Percentiles rank a stretch among this genome's conserved stretches.
Conservation (phyloP, 2,888 invertebrate species). For the Parnassius apollo region DNA sequence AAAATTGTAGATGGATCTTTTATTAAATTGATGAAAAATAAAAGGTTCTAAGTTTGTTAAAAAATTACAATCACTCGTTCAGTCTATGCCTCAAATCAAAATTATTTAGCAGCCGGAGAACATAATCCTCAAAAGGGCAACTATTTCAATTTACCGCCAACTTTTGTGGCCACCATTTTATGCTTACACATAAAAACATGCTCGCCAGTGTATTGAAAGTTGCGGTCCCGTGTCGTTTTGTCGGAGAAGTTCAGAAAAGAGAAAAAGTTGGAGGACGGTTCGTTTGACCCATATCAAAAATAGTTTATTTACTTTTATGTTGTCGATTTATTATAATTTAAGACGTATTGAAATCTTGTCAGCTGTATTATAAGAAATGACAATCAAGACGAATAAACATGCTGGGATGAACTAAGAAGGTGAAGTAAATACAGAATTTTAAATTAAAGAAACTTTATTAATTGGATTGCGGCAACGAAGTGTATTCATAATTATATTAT, state of each 20-base stretch:
- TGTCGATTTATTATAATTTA: constrained; percentile 27
- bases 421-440: too few relatives aligned
- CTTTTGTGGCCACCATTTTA: constrained; percentile 46
- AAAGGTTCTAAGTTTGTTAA: background rate
- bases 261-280: constrained; percentile 38
- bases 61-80: too few relatives aligned
- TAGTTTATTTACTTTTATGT: constrained; percentile 23
- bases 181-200: constrained; percentile 43
- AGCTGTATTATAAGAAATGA: constrained; percentile 20
- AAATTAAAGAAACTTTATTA: too few relatives aligned
- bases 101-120: constrained; percentile 31
- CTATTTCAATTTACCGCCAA: constrained; percentile 37
- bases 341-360: constrained; percentile 18
- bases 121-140: constrained; percentile 39
- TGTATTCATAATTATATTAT: too few relatives aligned
- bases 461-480: too few relatives aligned
- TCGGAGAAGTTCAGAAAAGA: constrained; percentile 13
- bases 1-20: too few relatives aligned
- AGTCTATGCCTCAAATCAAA: background rate
- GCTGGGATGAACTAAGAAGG: background rate
- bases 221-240: constrained; percentile 30
- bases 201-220: constrained; percentile 34
- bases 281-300: constrained; percentile 53
- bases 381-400: constrained; percentile 2
- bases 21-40: too few relatives aligned